Base-by-base conservation (phyloP, 2,113 vertebrate genomes). In the Pygoscelis antarcticus region DNA sequence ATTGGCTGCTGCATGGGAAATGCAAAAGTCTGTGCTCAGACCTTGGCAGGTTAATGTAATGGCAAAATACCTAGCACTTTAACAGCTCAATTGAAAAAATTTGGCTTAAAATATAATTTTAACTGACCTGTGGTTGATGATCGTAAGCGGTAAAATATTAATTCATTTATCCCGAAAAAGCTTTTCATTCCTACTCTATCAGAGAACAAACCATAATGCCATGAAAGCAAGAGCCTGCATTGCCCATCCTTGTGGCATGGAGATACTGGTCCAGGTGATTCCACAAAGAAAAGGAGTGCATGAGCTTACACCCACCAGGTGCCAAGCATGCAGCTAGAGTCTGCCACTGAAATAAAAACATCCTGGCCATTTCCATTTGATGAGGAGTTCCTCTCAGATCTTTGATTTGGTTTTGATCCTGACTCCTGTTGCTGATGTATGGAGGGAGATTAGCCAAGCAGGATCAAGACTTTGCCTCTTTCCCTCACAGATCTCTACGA, bases 401-500 rank as follows among this genome's bases (percentile, higher is more conserved):
- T 80, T 51, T 69, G 30, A 10, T 69, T 83, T 69, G n/a, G 6
- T 65, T 54, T 78, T 52, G 64, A 58, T 71, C 34, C 20, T 36
- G 36, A 49, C 29, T 83, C 27, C 46, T 42, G 3, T 52, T 42
- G 26, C 74, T 71, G 23, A 16, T 55, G 9, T 40, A 3, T 21
- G 22, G 51, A 64, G 23, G 44, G 42, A 22, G 1, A 60, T 58
- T 58, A 78, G 76, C 27, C 13, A 36, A 61, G 29, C 51, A 60
- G 13, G 70, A 47, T 60, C 29, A 34, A 82, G 20, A 54, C 29
- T 90, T 90, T 61, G 8, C 51, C 51, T 75, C 80, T 65, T 97
- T 94, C 69, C 85, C 68, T 93, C 42, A 2, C 97, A 99, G 99
- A 99, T 91, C 98, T 99, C 78, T 99, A 99, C 13, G 80, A 99